Percentiles rank a stretch among this genome's conserved stretches.
Conservation (phyloP, 2,113 vertebrate species). For the Phycodurus eques region DNA sequence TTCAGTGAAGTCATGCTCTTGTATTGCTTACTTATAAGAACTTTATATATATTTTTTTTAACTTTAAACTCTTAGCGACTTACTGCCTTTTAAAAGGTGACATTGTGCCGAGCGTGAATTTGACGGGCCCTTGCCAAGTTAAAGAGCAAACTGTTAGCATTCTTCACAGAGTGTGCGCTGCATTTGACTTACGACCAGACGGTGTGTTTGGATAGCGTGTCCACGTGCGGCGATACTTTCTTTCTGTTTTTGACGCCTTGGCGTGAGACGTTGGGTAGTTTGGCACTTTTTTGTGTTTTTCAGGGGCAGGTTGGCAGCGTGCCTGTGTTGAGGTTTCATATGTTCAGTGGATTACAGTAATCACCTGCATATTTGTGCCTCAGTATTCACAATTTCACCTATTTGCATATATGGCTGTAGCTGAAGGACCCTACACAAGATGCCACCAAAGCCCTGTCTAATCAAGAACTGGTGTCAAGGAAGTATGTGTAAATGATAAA, state of each 20-base stretch:
- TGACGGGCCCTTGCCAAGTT: conserved; percentile 60
- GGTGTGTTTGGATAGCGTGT: conserved; percentile 45
- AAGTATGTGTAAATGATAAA: too few species aligned
- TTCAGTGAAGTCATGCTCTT: too few species aligned
- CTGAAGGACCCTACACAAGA: background rate
- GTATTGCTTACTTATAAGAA: background rate
- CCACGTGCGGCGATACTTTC: conserved; percentile 41
- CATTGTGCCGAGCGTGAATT: conserved; percentile 53
- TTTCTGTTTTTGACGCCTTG: conserved; percentile 60
- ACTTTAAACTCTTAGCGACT: background rate
- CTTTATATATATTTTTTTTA: background rate
- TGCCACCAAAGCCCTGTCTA: too few species aligned
- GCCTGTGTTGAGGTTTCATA: conserved; percentile 30
- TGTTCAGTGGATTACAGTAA: background rate
- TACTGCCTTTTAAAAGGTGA: conserved; percentile 16
- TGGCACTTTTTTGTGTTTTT: conserved; percentile 42
- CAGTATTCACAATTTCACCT: too few species aligned
- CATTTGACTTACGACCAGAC: conserved; percentile 42
- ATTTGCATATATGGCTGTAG: background rate
- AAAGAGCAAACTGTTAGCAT: conserved; percentile 68
- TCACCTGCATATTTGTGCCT: too few species aligned
- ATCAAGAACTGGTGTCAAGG: too few species aligned
- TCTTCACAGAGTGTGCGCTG: conserved; percentile 55
- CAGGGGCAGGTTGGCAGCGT: conserved; percentile 43
- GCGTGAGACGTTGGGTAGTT: conserved; percentile 48